Evolutionary conservation across 2,888 invertebrate genomes (phyloP).

Genomic region (Euzophera pinguis): DNA sequence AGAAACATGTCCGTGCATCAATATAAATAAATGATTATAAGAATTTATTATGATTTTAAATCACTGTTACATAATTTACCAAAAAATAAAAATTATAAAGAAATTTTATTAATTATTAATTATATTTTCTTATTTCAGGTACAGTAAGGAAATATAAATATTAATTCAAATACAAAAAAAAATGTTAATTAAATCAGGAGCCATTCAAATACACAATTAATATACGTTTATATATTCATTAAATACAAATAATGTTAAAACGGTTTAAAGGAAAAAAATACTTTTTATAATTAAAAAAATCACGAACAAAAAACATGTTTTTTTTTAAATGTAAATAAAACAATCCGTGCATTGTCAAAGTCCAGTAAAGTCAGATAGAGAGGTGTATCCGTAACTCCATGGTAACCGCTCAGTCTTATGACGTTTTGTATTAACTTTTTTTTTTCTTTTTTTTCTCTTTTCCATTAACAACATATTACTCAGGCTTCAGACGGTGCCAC

Average conservation of each 20-base stretch:
- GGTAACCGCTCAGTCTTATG: constrained; percentile 76
- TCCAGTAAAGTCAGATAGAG: constrained; percentile 19
- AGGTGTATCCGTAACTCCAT: constrained; percentile 46
- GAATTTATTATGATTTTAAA: background rate
- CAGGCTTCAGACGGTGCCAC: constrained; percentile 98
- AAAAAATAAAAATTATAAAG: too few relatives aligned
- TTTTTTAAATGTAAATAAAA: constrained; percentile 8
- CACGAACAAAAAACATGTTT: background rate
- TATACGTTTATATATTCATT: too few relatives aligned
- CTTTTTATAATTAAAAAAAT: constrained; percentile 24
- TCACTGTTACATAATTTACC: background rate
- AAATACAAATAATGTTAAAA: too few relatives aligned
- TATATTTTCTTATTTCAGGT: too few relatives aligned
- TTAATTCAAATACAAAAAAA: too few relatives aligned
- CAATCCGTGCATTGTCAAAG: constrained; percentile 16
- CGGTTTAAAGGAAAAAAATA: too few relatives aligned
- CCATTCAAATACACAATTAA: too few relatives aligned
- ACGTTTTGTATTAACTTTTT: constrained; percentile 57
- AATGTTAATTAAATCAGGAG: too few relatives aligned
- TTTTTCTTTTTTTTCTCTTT: constrained; percentile 27
- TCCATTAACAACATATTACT: constrained; percentile 73
- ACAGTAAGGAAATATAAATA: too few relatives aligned
- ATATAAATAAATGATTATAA: constrained; percentile 9
- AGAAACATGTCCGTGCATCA: constrained; percentile 24
- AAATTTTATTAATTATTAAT: background rate